phyloP scores from a whole-genome alignment of 2,888 invertebrate genomes.

The Apamea crenata region DNA sequence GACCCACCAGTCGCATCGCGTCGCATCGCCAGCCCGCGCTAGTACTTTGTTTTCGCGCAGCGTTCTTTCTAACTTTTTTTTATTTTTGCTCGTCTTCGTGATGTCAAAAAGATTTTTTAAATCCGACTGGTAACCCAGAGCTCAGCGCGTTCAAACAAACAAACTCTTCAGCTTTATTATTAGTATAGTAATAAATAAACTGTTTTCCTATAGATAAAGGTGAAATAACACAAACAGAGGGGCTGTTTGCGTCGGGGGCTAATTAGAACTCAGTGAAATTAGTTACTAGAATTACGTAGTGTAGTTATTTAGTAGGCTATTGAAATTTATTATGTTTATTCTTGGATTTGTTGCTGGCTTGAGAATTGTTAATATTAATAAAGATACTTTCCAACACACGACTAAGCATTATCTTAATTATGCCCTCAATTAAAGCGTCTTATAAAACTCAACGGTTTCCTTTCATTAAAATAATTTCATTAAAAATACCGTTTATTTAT shows the following conservation, averaged over 20 bases:
- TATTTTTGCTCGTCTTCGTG: too few relatives aligned
- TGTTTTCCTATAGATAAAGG: not conserved
- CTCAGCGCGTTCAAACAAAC: too few relatives aligned
- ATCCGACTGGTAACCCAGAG: too few relatives aligned
- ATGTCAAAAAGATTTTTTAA: too few relatives aligned
- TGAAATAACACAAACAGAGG: not conserved
- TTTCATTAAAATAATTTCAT: constrained; percentile 26
- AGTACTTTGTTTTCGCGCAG: too few relatives aligned
- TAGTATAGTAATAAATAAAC: too few relatives aligned
- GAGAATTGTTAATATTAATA: not conserved
- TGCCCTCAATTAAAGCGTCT: not conserved
- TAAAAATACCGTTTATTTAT: constrained; percentile 33
- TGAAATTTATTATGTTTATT: not conserved
- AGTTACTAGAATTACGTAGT: not conserved
- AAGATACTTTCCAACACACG: not conserved
- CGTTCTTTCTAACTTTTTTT: too few relatives aligned
- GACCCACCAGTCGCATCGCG: too few relatives aligned
- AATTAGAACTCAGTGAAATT: not conserved
- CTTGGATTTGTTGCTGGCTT: too few relatives aligned
- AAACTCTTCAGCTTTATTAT: too few relatives aligned
- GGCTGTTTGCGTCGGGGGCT: not conserved
- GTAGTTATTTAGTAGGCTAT: not conserved
- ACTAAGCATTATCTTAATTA: constrained; percentile 1
- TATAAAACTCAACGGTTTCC: not conserved
- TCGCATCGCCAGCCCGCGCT: too few relatives aligned